Base-by-base conservation (phyloP, 1,140 invertebrate species). In the Spodoptera litura region DNA sequence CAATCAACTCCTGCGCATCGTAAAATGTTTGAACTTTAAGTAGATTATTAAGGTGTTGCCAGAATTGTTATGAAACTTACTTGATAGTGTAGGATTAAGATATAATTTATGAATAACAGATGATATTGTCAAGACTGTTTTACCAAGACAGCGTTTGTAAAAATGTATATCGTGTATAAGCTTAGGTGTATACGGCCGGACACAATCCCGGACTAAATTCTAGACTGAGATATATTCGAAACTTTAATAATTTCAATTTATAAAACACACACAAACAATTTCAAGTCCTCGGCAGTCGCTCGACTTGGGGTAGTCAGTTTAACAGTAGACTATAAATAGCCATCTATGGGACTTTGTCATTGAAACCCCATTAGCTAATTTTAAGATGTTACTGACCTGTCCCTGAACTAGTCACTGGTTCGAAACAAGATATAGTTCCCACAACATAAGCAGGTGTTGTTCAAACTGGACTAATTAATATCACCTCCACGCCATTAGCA, bases 331-430 rank as follows among this genome's bases (percentile, higher is more conserved):
- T 10, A 44, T 44, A 44, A 44, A 44, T 1, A 44, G 8, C 6
- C 0, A 44, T 8, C 13, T 35, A 64, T 49, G 13, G 8, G 44
- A 44, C 35, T 2, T 13, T 15, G 6, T 4, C 38, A 64, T 64
- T 64, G 61, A 20, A 20, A 8, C 35, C 0, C 9, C 13, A 64
- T 64, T 64, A 64, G 11, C 61, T 64, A 15, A 49, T 15, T 35
- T 49, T 64, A 64, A 64, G 1, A 27, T 64, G 61, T 64, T 64
- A 64, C 61, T 64, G 61, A 64, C 61, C 61, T 38, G n/a, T 11
- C 8, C 13, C 2, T 49, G n/a, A 20, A 44, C 35, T 8, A 10
- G n/a, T 56, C 6, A 44, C 9, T 15, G 38, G 35, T 13, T 8
- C 3, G 44, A n/a, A 64, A 64, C 38, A 11, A 15, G 15, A 15